Percentiles rank a stretch among this genome's conserved stretches.
These are phyloP conservation scores for Epistrophella euchroma DNA, from an alignment of 2,888 invertebrate genomes.

Conservation along the genomic window DNA sequence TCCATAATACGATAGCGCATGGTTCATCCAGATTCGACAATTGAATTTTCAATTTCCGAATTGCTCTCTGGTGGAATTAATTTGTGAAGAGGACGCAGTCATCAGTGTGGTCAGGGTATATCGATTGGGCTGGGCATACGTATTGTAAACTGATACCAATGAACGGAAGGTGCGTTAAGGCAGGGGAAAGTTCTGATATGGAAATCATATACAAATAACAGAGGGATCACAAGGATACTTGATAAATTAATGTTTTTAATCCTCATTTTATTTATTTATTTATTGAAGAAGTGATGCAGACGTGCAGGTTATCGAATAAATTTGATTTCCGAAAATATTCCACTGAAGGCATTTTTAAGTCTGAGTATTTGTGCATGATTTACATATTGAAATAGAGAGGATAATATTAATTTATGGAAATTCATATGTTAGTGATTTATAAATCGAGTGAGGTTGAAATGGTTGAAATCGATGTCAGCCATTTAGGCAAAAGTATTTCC, in stretches of 20 bases:
- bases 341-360: constrained; percentile 5
- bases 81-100: constrained; percentile 1
- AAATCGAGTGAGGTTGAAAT: neutral
- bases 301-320: neutral
- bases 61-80: constrained; percentile 19
- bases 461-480: neutral
- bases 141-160: constrained; percentile 2
- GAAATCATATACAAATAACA: constrained; percentile 19
- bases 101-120: no score
- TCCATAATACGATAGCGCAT: neutral
- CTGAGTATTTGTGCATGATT: constrained; percentile 18
- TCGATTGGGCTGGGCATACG: neutral
- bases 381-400: neutral
- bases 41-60: constrained; percentile 33
- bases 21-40: constrained; percentile 5
- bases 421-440: constrained; percentile 16
- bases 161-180: neutral
- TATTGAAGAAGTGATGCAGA: constrained; percentile 17
- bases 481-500: no score
- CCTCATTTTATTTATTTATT: constrained; percentile 19
- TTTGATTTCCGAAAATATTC: constrained; percentile 21
- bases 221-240: neutral
- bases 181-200: neutral
- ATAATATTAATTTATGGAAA: constrained; percentile 1
- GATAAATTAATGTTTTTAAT: constrained; percentile 9